Conservation (phyloP, 2,888 invertebrate genomes). For the Altica lythri region DNA sequence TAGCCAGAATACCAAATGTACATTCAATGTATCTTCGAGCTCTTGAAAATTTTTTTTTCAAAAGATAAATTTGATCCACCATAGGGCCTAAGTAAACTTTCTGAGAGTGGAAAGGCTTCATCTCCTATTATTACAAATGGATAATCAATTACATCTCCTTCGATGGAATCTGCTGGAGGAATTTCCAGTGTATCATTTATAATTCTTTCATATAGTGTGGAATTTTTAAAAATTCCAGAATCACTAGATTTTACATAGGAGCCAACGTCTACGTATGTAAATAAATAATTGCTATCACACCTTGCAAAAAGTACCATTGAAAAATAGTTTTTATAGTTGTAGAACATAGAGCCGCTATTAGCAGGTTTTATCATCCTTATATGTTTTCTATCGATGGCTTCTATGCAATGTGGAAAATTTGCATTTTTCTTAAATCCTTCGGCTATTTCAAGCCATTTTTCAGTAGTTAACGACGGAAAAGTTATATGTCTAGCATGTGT, state of each 20-base stretch:
- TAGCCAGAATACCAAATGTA: no score
- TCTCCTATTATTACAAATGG: constrained; percentile 25
- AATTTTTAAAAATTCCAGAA: constrained; percentile 20
- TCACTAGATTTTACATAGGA: constrained; percentile 25
- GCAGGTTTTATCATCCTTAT: constrained; percentile 14
- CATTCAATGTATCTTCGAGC: constrained; percentile 19
- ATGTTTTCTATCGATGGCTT: constrained; percentile 21
- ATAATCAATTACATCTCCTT: constrained; percentile 9
- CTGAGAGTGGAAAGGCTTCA: constrained; percentile 27
- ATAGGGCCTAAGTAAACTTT: no score
- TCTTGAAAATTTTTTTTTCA: constrained; percentile 24
- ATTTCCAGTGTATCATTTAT: constrained; percentile 15
- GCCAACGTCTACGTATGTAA: constrained; percentile 21
- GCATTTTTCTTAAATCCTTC: no score
- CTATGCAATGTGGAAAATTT: no score
- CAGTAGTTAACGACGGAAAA: no score
- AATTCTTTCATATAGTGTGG: constrained; percentile 19
- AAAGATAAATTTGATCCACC: no score
- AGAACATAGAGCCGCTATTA: constrained; percentile 16
- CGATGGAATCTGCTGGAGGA: constrained; percentile 11
- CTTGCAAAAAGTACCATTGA: no score
- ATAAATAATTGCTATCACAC: constrained; percentile 24
- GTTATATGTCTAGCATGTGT: constrained; percentile 18
- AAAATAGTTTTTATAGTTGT: no score
- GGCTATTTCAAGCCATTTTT: no score